These are phyloP conservation scores for Ammodytes dubius DNA, from an alignment of 2,113 vertebrate genomes.

Conservation along the genomic window DNA sequence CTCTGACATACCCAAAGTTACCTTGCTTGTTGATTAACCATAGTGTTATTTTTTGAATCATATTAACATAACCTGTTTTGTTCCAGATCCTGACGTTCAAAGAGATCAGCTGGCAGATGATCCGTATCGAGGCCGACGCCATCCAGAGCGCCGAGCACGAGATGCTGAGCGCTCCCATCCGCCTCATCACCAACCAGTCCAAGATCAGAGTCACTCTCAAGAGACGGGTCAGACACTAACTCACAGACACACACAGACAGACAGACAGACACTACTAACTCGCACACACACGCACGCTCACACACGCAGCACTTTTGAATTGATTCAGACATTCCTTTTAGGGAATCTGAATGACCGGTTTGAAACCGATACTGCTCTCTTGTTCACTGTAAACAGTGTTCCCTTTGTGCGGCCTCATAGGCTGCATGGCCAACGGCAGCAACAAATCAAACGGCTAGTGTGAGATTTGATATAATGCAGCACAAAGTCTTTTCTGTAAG, in stretches of 20 bases:
- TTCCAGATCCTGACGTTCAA: constrained; percentile 96
- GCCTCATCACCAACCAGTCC: constrained; percentile 98
- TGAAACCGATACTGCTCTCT: constrained; percentile 9
- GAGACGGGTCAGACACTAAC: constrained; percentile 89
- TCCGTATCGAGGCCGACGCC: constrained; percentile 98
- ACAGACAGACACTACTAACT: background rate
- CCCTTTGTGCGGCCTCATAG: constrained; percentile 25
- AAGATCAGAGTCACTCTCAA: constrained; percentile 97
- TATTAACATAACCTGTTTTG: rapidly evolving
- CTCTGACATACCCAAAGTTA: background rate
- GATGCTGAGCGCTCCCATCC: constrained; percentile 95
- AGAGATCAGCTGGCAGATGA: constrained; percentile 99
- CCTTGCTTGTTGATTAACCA: background rate
- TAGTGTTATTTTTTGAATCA: background rate
- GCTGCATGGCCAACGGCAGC: constrained; percentile 15
- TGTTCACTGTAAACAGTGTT: constrained; percentile 21
- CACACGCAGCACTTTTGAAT: background rate
- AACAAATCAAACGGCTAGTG: constrained; percentile 14
- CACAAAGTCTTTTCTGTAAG: constrained; percentile 18
- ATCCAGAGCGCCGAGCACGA: constrained; percentile 96
- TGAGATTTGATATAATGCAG: constrained; percentile 9
- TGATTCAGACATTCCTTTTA: background rate
- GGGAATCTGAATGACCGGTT: background rate
- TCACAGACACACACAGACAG: background rate
- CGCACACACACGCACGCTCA: background rate